Base-by-base conservation (phyloP, 2,113 vertebrate species). In the Ictalurus furcatus region DNA sequence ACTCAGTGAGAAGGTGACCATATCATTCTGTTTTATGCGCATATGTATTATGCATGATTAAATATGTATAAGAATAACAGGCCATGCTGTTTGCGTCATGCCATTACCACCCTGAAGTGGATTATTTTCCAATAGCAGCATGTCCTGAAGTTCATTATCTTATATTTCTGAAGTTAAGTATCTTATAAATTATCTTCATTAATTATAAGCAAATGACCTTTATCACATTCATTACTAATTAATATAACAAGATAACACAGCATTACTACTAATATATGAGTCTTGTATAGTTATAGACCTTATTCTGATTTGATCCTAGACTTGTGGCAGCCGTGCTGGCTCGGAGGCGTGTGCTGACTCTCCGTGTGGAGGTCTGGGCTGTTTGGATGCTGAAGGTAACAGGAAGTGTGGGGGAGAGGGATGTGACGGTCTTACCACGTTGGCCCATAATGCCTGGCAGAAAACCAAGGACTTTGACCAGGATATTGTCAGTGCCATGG, bases 391-490 rank as follows among this genome's bases (percentile, higher is more conserved):
- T 0, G 95, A 97, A 0, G 97, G 97, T 0, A 89, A 93, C 71
- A 94, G 90, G 92, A 95, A 95, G 81, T 99, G 98, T 7, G 97
- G 98, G 25, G 98, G 97, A 0, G 95, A 97, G 0, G 96, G 96
- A 61, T 99, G 98, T 0, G 82, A 95, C 0, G 98, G 98, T 21
- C 92, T 98, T 58, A 96, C 97, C 89, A 96, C 95, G 0, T 90
- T 94, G 0, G 97, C 98, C 63, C 94, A 96, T 89, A 94, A 7
- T 0, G 95, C 96, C 90, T 97, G 97, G 96, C 95, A 94, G 91
- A 98, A 96, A 85, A 96, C 97, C 88, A 95, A 93, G 90, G 96
- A 98, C 89, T 97, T 97, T 40, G 97, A 99, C 92, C 94, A 93
- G 91, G 97, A 99, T 67, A 97, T 99, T 85, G 90, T 94, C 88